These are phyloP conservation scores for Xerus rutilus DNA, from an alignment of 2,797 vertebrate genomes.

Conservation along the genomic window DNA sequence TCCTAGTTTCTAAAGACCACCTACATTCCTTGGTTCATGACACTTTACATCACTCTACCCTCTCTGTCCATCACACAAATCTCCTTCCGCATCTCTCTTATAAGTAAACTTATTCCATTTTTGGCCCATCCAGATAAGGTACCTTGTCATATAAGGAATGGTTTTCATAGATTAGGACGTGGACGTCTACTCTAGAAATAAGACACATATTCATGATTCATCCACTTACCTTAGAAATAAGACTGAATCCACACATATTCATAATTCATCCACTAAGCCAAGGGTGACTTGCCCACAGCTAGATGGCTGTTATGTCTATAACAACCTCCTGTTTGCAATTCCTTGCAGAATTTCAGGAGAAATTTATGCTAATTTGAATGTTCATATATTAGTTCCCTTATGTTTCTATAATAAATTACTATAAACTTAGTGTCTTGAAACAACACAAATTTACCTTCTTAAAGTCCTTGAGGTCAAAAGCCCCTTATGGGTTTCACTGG, in stretches of 20 bases:
- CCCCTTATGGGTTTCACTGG: neutral
- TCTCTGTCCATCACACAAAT: neutral
- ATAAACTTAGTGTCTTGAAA: slow-evolving; percentile 4
- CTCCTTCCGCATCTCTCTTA: neutral
- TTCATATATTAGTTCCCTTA: neutral
- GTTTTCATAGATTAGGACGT: neutral
- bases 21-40: neutral
- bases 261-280: neutral
- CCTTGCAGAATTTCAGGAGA: neutral
- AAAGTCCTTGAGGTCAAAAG: neutral
- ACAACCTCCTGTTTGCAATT: slow-evolving; percentile 1
- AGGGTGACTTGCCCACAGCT: neutral
- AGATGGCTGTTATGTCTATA: neutral
- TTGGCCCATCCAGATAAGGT: neutral
- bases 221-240: neutral
- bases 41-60: neutral
- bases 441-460: neutral
- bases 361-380: neutral
- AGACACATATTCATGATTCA: neutral
- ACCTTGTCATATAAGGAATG: neutral
- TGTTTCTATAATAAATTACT: neutral
- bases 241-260: neutral
- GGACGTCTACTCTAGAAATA: neutral
- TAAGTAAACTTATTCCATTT: neutral
- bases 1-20: neutral